Conservation (phyloP, 2,888 invertebrate genomes). For the Ptychoptera albimana region DNA sequence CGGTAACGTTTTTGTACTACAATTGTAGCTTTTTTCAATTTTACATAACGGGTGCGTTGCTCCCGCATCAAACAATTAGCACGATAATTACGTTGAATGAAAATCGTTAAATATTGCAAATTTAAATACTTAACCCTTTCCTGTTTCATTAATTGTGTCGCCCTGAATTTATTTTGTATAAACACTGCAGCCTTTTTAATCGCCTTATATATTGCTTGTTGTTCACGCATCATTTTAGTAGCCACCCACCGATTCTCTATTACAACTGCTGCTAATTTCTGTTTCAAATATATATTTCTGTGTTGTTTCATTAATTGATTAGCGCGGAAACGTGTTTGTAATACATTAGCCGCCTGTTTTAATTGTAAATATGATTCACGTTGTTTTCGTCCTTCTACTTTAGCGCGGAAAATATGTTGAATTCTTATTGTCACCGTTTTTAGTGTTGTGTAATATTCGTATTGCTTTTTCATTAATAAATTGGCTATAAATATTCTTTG, state of each 20-base stretch:
- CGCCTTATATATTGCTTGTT: slow-evolving; percentile 4
- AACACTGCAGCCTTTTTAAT: slow-evolving; percentile 13
- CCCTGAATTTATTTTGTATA: slow-evolving; percentile 19
- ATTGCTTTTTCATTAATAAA: slow-evolving; percentile 14
- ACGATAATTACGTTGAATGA: slow-evolving; percentile 23
- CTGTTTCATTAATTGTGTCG: slow-evolving; percentile 16
- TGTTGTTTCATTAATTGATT: slow-evolving; percentile 17
- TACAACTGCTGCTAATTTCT: slow-evolving; percentile 15
- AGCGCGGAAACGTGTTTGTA: slow-evolving; percentile 32
- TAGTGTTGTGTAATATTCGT: slow-evolving; percentile 14
- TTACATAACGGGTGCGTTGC: slow-evolving; percentile 18
- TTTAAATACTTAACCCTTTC: slow-evolving; percentile 13
- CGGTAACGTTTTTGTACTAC: slow-evolving; percentile 27
- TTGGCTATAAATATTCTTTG: slow-evolving; percentile 31
- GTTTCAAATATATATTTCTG: slow-evolving; percentile 17
- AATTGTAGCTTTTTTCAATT: slow-evolving; percentile 18
- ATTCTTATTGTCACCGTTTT: slow-evolving; percentile 12
- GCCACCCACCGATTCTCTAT: slow-evolving; percentile 13
- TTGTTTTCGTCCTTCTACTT: slow-evolving; percentile 15
- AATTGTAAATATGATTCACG: slow-evolving; percentile 13
- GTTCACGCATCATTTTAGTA: slow-evolving; percentile 11
- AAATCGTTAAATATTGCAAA: slow-evolving; percentile 18
- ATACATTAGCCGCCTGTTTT: slow-evolving; percentile 18
- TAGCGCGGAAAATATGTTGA: slow-evolving; percentile 16
- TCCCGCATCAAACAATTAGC: slow-evolving; percentile 16